phyloP scores from a whole-genome alignment of 2,888 invertebrate genomes.

The Stenurella melanura region DNA sequence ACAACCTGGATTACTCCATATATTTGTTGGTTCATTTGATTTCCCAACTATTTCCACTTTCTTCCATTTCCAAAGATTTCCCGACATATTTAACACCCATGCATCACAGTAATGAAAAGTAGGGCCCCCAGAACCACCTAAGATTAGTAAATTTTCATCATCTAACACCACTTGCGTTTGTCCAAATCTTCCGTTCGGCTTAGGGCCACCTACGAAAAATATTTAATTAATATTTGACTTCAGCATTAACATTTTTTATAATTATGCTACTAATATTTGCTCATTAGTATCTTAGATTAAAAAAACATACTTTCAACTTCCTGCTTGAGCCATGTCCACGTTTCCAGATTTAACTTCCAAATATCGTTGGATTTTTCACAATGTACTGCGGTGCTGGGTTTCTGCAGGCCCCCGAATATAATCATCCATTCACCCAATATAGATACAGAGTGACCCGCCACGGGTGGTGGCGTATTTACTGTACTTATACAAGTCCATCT shows the following conservation, averaged over 20 bases:
- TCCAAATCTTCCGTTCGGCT: constrained; percentile 81
- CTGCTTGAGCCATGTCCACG: constrained; percentile 86
- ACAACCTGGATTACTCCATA: constrained; percentile 96
- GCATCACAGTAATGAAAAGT: constrained; percentile 92
- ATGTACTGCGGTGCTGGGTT: constrained; percentile 69
- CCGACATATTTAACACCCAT: constrained; percentile 89
- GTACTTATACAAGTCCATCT: constrained; percentile 85
- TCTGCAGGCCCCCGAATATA: constrained; percentile 78
- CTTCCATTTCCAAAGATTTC: constrained; percentile 83
- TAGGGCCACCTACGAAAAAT: constrained; percentile 59
- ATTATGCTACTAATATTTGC: neutral
- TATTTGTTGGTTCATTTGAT: constrained; percentile 88
- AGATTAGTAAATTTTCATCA: constrained; percentile 84
- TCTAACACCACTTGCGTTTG: constrained; percentile 93
- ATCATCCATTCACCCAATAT: constrained; percentile 89
- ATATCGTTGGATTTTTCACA: constrained; percentile 84
- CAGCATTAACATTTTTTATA: too few species aligned
- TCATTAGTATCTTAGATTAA: neutral
- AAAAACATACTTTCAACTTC: constrained; percentile 73
- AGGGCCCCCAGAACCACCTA: constrained; percentile 92
- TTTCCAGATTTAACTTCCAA: constrained; percentile 89
- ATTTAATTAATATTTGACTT: too few species aligned
- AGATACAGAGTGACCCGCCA: constrained; percentile 95
- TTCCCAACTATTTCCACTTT: constrained; percentile 85
- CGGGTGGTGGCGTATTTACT: constrained; percentile 82